Conservation (phyloP, 2,113 vertebrate species). For the Passer montanus region DNA sequence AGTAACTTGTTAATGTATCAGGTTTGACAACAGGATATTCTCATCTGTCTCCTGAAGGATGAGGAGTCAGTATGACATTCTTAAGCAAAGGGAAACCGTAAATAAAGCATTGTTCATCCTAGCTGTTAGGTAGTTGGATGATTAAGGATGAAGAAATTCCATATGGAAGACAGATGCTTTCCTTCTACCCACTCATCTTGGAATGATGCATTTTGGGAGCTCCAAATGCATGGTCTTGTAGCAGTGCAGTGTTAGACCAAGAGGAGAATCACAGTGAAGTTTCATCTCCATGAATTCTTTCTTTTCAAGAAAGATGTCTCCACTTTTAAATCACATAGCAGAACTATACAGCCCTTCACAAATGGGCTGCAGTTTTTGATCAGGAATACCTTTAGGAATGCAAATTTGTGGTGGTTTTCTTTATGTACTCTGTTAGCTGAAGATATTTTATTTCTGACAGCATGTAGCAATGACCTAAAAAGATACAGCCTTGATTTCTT, state of each 20-base stretch:
- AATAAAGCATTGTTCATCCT: conserved; percentile 38
- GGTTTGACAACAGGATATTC: neutral
- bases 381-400: neutral
- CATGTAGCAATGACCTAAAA: neutral
- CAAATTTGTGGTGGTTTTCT: neutral
- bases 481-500: neutral
- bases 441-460: neutral
- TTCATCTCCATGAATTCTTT: neutral
- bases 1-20: neutral
- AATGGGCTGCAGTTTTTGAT: neutral
- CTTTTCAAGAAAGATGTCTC: neutral
- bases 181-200: neutral
- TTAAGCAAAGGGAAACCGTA: conserved; percentile 6
- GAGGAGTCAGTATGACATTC: conserved; percentile 23
- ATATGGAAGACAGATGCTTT: conserved; percentile 44
- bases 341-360: neutral
- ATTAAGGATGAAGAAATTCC: conserved; percentile 7
- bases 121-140: conserved; percentile 1
- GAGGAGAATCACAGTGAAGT: neutral
- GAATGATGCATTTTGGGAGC: neutral
- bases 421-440: neutral
- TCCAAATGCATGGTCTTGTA: neutral
- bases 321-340: neutral
- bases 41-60: neutral
- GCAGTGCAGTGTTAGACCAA: neutral